Base-by-base conservation (phyloP, 2,113 vertebrate species). In the Astatotilapia flaviijosephi region DNA sequence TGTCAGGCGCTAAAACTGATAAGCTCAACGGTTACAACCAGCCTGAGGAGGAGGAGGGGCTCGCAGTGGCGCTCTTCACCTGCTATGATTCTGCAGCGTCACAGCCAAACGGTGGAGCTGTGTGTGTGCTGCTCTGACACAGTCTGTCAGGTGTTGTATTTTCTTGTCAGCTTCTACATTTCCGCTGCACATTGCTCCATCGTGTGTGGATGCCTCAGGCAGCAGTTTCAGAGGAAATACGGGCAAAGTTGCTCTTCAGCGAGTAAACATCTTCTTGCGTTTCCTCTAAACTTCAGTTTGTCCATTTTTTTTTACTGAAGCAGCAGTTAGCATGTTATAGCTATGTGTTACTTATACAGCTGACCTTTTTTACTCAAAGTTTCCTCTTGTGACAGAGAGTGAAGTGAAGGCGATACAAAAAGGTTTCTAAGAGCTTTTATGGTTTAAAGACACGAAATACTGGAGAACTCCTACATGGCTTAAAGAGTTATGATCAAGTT, bases 251-350 rank as follows among this genome's bases (percentile, higher is more conserved):
- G 7, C 35, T 14, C 68, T 73, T 26, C 40, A 10, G 17, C 19
- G 6, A 35, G 37, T 49, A 19, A 75, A 28, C 40, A 0, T 28
- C 70, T 28, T 47, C 4, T 47, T 28, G 23, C 0, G 1, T 75
- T 75, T 12, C 70, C 14, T 47, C 42, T 28, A 4, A 75, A 75
- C 6, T 19, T 28, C 42, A 73, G 40, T 45, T 45, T 73, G 3
- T 15, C 2, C 5, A 0, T 3, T 0, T 45, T 23, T 19, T 55
- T 60, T 33, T 1, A 2, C 14, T 47, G 13, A 21, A 65, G 11
- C 19, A 37, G 37, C 6, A 65, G 21, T 47, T 45, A 19, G 3
- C 14, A 19, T 47, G 1, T 49, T 75, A 75, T 19, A 49, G 23
- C 15, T 0, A 28, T 1, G 23, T 75, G 42, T 31, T 75, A 4